These are phyloP conservation scores for Eristalis tenax DNA, from an alignment of 2,888 invertebrate species.

Conservation along the genomic window DNA sequence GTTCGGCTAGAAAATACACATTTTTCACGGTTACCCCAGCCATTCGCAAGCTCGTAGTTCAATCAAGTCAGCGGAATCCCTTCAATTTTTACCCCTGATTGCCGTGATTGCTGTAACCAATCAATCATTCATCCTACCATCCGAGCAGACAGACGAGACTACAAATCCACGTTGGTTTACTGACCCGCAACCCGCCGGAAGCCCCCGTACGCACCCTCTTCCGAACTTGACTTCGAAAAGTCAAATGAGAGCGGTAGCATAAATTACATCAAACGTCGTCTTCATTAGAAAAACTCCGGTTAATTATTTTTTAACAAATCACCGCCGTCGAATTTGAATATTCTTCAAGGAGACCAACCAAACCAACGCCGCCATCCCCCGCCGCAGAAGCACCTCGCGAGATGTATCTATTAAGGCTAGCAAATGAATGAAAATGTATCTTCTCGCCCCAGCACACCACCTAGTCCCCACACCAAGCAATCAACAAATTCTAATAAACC, in stretches of 20 bases:
- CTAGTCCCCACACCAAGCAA: conserved; percentile 48
- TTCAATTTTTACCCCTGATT: not conserved
- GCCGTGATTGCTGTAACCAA: conserved; percentile 28
- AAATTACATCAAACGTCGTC: conserved; percentile 27
- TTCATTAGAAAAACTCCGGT: conserved; percentile 35
- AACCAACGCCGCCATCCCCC: not conserved
- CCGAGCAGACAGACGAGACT: conserved; percentile 1
- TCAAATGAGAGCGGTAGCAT: conserved; percentile 52
- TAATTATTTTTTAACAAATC: conserved; percentile 66
- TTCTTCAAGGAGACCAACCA: not conserved
- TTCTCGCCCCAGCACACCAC: not conserved
- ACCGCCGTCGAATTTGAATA: conserved; percentile 32
- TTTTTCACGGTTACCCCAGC: conserved; percentile 18
- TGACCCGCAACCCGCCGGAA: not conserved
- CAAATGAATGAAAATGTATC: conserved; percentile 32
- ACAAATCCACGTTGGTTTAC: not conserved
- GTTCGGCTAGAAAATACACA: conserved; percentile 20
- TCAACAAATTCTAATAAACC: conserved; percentile 70
- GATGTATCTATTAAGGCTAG: conserved; percentile 50
- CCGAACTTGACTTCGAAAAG: conserved; percentile 57
- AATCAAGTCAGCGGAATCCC: conserved; percentile 29
- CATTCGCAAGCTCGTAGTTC: conserved; percentile 28
- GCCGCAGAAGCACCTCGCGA: not conserved
- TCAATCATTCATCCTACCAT: conserved; percentile 53
- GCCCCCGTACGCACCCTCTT: not conserved